phyloP scores from a whole-genome alignment of 2,113 vertebrate genomes.

The Bos javanicus region DNA sequence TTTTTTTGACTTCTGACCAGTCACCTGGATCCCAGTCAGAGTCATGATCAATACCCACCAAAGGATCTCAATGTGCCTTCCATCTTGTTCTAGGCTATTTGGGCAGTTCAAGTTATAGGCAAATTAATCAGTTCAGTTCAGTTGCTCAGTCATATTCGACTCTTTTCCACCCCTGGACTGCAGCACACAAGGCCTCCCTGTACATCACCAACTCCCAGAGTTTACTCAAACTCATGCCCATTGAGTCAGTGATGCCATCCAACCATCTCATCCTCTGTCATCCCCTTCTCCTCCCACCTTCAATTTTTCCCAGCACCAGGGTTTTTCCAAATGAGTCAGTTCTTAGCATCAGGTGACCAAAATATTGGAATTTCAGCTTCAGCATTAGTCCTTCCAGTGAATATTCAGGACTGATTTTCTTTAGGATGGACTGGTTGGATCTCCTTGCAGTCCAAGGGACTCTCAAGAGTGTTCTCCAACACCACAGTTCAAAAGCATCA shows the following conservation, averaged over 20 bases:
- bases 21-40: background rate
- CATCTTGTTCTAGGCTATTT: background rate
- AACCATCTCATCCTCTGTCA: background rate
- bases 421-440: background rate
- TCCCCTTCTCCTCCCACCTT: background rate
- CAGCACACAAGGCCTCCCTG: background rate
- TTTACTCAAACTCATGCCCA: background rate
- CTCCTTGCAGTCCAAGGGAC: background rate
- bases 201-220: background rate
- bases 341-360: background rate
- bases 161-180: background rate
- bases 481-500: background rate
- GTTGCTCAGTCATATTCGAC: accelerated
- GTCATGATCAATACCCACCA: background rate
- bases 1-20: background rate
- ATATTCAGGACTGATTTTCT: background rate
- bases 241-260: background rate
- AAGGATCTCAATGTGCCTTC: background rate
- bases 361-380: background rate
- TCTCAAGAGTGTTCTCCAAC: background rate
- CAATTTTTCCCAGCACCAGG: background rate
- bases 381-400: background rate
- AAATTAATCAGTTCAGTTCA: background rate
- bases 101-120: background rate
- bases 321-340: background rate